These are phyloP conservation scores for Drosophila littoralis DNA, from an alignment of 1,140 invertebrate genomes.

Conservation along the genomic window DNA sequence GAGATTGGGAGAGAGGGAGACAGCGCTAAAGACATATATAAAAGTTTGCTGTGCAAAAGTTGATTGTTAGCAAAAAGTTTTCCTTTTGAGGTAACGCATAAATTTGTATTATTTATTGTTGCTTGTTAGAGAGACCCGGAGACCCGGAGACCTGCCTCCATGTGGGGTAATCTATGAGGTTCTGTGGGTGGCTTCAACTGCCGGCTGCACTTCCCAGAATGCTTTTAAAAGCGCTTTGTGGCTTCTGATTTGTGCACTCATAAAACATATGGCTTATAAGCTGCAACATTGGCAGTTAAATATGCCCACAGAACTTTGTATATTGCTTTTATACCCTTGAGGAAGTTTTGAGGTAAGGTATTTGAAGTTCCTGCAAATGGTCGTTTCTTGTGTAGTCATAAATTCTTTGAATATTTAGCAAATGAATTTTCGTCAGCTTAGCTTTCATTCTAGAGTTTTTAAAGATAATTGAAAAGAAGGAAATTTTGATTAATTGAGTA, in stretches of 20 bases:
- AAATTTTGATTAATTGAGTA: too few relatives aligned
- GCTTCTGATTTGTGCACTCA: constrained; percentile 18
- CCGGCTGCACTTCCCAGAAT: background rate
- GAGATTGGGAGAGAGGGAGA: constrained; percentile 14
- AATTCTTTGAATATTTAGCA: background rate
- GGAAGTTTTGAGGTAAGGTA: background rate
- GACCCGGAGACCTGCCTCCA: background rate
- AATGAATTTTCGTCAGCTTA: too few relatives aligned
- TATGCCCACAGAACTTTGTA: background rate
- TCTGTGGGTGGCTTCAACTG: background rate
- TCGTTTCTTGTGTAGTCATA: background rate
- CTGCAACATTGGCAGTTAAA: constrained; percentile 6
- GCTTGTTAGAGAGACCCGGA: constrained; percentile 22
- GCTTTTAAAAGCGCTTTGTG: constrained; percentile 18
- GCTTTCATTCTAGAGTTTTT: too few relatives aligned
- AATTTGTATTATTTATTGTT: constrained; percentile 55
- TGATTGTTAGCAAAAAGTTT: constrained; percentile 46
- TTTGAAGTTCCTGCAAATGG: background rate
- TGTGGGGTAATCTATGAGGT: constrained; percentile 5
- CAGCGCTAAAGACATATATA: constrained; percentile 20
- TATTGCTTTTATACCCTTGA: too few relatives aligned
- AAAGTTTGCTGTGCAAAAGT: constrained; percentile 50
- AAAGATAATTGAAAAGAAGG: too few relatives aligned
- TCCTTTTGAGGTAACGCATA: constrained; percentile 46
- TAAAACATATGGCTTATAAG: constrained; percentile 1